Conservation (phyloP, 2,888 invertebrate genomes). For the Volucella zonaria region DNA sequence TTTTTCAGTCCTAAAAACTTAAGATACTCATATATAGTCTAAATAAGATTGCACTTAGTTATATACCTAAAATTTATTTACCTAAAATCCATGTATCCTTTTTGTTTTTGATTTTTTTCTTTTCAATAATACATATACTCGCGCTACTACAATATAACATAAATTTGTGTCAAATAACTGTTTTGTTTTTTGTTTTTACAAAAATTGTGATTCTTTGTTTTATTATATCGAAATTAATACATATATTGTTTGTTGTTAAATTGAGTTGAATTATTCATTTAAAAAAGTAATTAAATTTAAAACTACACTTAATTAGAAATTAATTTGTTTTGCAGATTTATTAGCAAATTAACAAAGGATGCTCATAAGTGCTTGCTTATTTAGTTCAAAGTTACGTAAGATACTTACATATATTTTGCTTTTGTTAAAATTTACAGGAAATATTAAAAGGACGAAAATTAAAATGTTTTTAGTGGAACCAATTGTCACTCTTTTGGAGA, state of each 20-base stretch:
- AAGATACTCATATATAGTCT: constrained; percentile 45
- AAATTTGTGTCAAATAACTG: constrained; percentile 64
- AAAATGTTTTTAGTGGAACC: too few relatives aligned
- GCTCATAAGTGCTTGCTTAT: too few relatives aligned
- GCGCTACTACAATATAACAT: constrained; percentile 57
- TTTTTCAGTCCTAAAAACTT: constrained; percentile 64
- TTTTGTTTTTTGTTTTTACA: constrained; percentile 4
- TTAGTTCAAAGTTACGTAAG: too few relatives aligned
- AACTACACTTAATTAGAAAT: neutral
- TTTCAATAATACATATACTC: neutral
- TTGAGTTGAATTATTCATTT: constrained; percentile 2
- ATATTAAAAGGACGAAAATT: too few relatives aligned
- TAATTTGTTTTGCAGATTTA: neutral
- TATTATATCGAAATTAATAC: neutral
- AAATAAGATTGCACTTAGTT: constrained; percentile 73
- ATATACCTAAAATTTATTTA: constrained; percentile 67
- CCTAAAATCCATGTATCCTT: constrained; percentile 50
- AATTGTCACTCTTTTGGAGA: too few relatives aligned
- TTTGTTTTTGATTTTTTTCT: constrained; percentile 20
- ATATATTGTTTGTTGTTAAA: neutral
- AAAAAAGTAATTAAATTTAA: neutral
- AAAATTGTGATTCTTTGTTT: neutral
- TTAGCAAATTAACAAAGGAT: too few relatives aligned
- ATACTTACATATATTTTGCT: too few relatives aligned
- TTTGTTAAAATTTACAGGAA: too few relatives aligned